Evolutionary conservation across 2,888 invertebrate genomes (phyloP).

Genomic region (Euproctis similis): DNA sequence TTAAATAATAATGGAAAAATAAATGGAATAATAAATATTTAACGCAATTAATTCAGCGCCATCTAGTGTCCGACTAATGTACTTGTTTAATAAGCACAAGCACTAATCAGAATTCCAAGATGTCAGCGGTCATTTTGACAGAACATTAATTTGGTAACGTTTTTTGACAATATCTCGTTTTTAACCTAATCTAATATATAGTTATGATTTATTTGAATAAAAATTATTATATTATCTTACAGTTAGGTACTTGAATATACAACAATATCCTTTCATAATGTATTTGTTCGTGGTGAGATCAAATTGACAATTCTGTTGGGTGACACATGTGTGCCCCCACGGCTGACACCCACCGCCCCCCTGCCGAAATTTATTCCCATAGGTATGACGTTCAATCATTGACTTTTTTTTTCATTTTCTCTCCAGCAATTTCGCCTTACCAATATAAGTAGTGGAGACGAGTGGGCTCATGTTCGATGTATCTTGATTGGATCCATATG

Average conservation of each 20-base stretch:
- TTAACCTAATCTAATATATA: constrained; percentile 15
- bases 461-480: constrained; percentile 16
- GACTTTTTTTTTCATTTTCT: constrained; percentile 43
- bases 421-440: constrained; percentile 25
- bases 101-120: no score
- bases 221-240: constrained; percentile 9
- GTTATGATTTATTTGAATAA: constrained; percentile 5
- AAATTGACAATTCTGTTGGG: constrained; percentile 56
- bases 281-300: constrained; percentile 36
- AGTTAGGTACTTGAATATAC: constrained; percentile 19
- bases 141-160: no score
- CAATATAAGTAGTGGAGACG: constrained; percentile 20
- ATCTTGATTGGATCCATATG: constrained; percentile 19
- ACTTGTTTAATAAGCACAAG: no score
- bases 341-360: constrained; percentile 31
- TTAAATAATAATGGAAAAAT: no score
- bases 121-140: no score
- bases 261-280: constrained; percentile 28
- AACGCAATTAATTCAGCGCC: no score
- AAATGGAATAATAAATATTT: no score
- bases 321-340: constrained; percentile 49
- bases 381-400: constrained; percentile 72
- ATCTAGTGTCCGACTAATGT: no score
- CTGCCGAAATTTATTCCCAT: constrained; percentile 64
- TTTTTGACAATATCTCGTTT: constrained; percentile 2